Evolutionary conservation across 2,797 vertebrate genomes (phyloP).

Genomic region (Falco naumanni): DNA sequence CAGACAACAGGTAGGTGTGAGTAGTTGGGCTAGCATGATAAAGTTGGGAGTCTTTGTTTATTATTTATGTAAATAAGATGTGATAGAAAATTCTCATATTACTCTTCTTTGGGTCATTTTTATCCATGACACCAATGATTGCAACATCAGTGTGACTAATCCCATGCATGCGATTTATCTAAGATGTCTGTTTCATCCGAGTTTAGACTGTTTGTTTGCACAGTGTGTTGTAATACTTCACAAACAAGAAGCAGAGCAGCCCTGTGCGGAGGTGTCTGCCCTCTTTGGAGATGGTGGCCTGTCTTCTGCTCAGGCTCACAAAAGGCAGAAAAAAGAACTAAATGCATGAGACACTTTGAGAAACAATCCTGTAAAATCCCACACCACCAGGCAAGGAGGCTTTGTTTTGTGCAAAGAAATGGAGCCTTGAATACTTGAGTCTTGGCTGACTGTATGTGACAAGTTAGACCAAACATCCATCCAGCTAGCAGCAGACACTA

Average conservation of each 20-base stretch:
- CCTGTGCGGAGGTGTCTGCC: neutral
- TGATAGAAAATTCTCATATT: neutral
- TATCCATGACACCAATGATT: slow-evolving; percentile 23
- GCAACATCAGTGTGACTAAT: slow-evolving; percentile 21
- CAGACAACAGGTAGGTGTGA: neutral
- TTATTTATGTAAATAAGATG: neutral
- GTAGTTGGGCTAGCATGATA: neutral
- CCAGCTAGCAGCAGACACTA: neutral
- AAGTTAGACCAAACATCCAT: neutral
- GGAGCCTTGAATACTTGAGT: neutral
- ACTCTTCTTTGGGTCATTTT: neutral
- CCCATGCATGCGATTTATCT: neutral
- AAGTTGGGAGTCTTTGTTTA: neutral
- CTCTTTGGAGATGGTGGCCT: neutral
- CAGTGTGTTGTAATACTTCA: slow-evolving; percentile 24
- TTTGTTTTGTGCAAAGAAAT: neutral
- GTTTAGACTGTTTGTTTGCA: neutral
- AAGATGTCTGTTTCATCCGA: neutral
- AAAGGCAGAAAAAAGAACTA: neutral
- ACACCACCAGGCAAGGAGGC: neutral
- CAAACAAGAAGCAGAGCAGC: neutral
- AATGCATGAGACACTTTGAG: neutral
- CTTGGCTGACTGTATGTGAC: neutral
- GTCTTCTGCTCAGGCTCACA: neutral
- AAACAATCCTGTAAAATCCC: neutral